Conservation (phyloP, 2,797 vertebrate genomes). For the Pipistrellus nathusii region DNA sequence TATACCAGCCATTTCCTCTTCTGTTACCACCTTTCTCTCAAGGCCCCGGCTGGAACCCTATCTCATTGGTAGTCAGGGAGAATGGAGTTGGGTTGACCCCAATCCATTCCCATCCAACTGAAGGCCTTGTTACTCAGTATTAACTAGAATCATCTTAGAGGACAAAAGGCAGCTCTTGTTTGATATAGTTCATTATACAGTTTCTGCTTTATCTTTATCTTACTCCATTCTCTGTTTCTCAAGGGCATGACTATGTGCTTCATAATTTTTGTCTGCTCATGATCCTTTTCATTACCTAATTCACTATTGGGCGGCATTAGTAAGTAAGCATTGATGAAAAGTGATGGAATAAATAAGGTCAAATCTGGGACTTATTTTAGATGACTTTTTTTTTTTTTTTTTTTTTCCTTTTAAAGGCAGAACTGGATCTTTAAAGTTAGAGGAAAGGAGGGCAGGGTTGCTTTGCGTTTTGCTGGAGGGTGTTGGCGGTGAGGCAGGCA, state of each 20-base stretch:
- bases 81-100: slow-evolving; percentile 6
- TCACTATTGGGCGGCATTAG: not conserved
- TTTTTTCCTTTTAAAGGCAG: not conserved
- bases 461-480: not conserved
- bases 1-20: not conserved
- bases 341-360: slow-evolving; percentile 48
- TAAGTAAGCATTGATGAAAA: slow-evolving; percentile 62
- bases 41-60: not conserved
- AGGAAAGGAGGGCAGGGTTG: not conserved
- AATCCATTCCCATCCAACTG: not conserved
- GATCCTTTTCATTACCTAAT: slow-evolving; percentile 50
- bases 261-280: slow-evolving; percentile 41
- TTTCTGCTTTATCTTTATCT: slow-evolving; percentile 47
- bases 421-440: slow-evolving; percentile 3
- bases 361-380: not conserved
- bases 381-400: not conserved
- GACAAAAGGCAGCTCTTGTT: not conserved
- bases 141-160: slow-evolving; percentile 23
- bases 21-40: not conserved
- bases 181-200: not conserved
- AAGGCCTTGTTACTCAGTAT: not conserved
- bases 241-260: not conserved
- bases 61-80: slow-evolving; percentile 25
- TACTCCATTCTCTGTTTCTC: not conserved
- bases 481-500: not conserved